These are phyloP conservation scores for Uloborus plumipes DNA, from an alignment of 2,888 invertebrate genomes.

Conservation along the genomic window DNA sequence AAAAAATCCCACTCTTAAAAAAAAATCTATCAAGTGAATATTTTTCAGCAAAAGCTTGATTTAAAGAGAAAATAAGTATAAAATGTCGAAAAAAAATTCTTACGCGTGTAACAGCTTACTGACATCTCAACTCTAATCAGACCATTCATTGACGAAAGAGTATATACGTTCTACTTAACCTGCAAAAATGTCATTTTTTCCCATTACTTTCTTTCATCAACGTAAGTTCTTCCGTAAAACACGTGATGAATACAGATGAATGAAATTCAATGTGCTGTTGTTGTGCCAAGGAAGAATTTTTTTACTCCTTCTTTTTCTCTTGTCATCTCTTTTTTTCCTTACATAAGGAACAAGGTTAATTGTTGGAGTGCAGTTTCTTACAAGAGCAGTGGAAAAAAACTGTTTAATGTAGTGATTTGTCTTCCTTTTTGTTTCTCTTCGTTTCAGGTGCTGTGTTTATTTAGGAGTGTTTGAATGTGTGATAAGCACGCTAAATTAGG, in stretches of 20 bases:
- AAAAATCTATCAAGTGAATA: no score
- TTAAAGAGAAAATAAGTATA: slow-evolving; percentile 6
- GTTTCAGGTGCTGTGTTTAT: no score
- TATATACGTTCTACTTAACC: background rate
- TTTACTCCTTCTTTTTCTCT: no score
- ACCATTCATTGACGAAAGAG: slow-evolving; percentile 15
- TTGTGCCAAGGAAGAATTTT: slow-evolving; percentile 7
- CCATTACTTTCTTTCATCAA: no score
- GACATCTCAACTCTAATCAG: slow-evolving; percentile 29
- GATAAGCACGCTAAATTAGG: no score
- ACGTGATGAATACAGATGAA: slow-evolving; percentile 27
- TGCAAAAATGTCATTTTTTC: background rate
- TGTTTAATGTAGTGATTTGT: no score
- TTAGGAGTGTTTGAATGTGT: no score
- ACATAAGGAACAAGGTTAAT: slow-evolving; percentile 16
- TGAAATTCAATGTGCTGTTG: slow-evolving; percentile 15
- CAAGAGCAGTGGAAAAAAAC: no score
- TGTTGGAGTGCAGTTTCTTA: background rate
- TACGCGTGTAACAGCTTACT: background rate
- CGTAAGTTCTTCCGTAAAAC: slow-evolving; percentile 3
- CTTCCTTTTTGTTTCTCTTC: no score
- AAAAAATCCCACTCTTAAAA: no score
- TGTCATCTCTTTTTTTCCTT: background rate
- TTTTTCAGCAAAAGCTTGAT: no score
- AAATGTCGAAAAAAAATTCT: slow-evolving; percentile 2